phyloP scores from a whole-genome alignment of 2,888 invertebrate species.

The Caenorhabditis drosophilae region DNA sequence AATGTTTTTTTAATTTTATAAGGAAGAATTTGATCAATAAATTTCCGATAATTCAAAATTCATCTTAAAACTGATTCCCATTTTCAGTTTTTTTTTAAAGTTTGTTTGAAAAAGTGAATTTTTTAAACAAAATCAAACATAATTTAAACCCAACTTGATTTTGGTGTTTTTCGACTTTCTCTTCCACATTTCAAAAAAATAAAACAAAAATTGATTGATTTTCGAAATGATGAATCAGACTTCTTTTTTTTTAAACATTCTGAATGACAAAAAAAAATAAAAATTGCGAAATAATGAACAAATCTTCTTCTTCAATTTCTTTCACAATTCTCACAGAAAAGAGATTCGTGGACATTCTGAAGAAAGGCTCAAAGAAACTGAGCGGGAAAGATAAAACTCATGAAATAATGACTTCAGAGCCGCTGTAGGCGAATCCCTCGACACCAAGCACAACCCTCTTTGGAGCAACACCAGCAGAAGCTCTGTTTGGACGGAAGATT shows the following conservation, averaged over 20 bases:
- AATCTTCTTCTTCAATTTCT: conserved; percentile 1
- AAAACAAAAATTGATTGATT: too few relatives aligned
- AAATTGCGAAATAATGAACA: not conserved
- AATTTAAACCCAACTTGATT: too few relatives aligned
- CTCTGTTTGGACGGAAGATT: too few relatives aligned
- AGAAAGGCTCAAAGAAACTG: too few relatives aligned
- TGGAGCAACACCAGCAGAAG: too few relatives aligned
- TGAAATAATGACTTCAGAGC: too few relatives aligned
- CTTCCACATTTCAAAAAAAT: too few relatives aligned
- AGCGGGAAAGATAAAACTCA: too few relatives aligned
- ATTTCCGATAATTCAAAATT: not conserved
- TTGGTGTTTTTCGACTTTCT: too few relatives aligned
- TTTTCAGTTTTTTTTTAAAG: not conserved
- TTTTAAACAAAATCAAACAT: not conserved
- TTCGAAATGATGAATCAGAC: not conserved
- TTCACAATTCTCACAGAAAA: not conserved
- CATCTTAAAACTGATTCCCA: not conserved
- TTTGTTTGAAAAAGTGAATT: not conserved
- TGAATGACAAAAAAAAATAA: not conserved
- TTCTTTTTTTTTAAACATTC: not conserved
- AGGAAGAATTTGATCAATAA: not conserved
- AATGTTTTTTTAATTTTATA: not conserved
- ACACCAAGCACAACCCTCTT: too few relatives aligned
- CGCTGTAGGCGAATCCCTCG: too few relatives aligned
- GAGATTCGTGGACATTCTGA: too few relatives aligned